These are phyloP conservation scores for Monopterus albus DNA, from an alignment of 2,113 vertebrate genomes.

Conservation along the genomic window DNA sequence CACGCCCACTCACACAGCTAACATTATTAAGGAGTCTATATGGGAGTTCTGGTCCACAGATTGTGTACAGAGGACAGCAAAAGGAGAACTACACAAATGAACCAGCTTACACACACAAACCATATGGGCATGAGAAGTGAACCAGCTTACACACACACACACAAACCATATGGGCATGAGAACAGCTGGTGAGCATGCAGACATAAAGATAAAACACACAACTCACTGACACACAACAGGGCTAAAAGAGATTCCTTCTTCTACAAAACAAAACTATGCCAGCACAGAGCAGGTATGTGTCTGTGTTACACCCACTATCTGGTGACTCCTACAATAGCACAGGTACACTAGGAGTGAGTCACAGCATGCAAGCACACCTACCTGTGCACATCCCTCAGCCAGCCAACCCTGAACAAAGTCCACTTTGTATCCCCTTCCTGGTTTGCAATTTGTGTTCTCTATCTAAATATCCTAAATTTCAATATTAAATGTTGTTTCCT, in stretches of 20 bases:
- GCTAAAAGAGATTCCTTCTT: too few relatives aligned
- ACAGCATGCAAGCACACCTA: slow-evolving; percentile 35
- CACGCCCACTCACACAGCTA: slow-evolving; percentile 30
- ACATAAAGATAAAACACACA: too few relatives aligned
- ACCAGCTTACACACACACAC: too few relatives aligned
- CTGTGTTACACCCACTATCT: neutral
- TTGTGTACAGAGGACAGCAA: slow-evolving; percentile 13
- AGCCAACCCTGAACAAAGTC: slow-evolving; percentile 57
- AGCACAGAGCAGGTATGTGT: neutral
- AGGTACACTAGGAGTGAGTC: slow-evolving; percentile 57
- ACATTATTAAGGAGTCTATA: slow-evolving; percentile 32
- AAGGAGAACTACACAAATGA: slow-evolving; percentile 35
- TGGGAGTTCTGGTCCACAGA: slow-evolving; percentile 25
- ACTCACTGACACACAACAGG: too few relatives aligned
- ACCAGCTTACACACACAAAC: too few relatives aligned
- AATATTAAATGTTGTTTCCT: too few relatives aligned
- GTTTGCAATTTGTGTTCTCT: too few relatives aligned
- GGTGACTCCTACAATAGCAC: neutral
- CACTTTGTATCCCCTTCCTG: slow-evolving; percentile 53
- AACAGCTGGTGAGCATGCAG: too few relatives aligned
- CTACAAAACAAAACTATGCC: neutral
- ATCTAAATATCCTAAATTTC: too few relatives aligned
- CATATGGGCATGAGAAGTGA: too few relatives aligned
- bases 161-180: too few relatives aligned
- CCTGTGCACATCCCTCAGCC: slow-evolving; percentile 23